Conservation (phyloP, 2,888 invertebrate genomes). For the Neria commutata region DNA sequence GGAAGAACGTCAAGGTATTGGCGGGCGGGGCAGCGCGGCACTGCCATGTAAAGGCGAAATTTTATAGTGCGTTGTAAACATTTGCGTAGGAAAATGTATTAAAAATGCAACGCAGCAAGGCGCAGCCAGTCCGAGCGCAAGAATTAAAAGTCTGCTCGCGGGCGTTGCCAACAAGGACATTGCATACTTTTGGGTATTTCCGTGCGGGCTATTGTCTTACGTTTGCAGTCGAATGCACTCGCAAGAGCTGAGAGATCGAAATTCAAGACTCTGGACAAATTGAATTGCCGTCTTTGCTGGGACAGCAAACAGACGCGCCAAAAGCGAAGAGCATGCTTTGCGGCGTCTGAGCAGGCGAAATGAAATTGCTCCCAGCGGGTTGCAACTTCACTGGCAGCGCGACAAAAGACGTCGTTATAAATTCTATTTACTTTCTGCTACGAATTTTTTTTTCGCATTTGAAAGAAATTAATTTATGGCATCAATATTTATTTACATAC, state of each 20-base stretch:
- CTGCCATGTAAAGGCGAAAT: neutral
- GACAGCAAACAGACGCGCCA: too few relatives aligned
- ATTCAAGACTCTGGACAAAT: conserved; percentile 34
- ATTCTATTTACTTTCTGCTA: conserved; percentile 5
- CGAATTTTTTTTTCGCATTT: neutral
- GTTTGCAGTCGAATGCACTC: conserved; percentile 11
- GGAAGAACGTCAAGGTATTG: neutral
- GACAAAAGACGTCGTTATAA: conserved; percentile 14
- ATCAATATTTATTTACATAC: conserved; percentile 56
- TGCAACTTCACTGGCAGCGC: conserved; percentile 15
- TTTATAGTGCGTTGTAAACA: neutral
- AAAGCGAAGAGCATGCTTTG: too few relatives aligned
- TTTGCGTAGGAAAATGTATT: conserved; percentile 3
- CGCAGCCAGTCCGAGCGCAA: neutral
- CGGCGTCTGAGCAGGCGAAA: neutral
- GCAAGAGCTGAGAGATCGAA: conserved; percentile 11
- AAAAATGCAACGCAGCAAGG: conserved; percentile 35
- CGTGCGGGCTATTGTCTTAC: neutral
- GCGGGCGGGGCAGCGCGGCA: neutral
- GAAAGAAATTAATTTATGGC: conserved; percentile 51
- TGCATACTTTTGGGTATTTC: neutral
- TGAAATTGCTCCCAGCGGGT: conserved; percentile 40
- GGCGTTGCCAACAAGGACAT: neutral
- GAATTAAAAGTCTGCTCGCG: neutral
- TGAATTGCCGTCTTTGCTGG: conserved; percentile 48